phyloP scores from a whole-genome alignment of 2,113 vertebrate species.

The Microtus pennsylvanicus region DNA sequence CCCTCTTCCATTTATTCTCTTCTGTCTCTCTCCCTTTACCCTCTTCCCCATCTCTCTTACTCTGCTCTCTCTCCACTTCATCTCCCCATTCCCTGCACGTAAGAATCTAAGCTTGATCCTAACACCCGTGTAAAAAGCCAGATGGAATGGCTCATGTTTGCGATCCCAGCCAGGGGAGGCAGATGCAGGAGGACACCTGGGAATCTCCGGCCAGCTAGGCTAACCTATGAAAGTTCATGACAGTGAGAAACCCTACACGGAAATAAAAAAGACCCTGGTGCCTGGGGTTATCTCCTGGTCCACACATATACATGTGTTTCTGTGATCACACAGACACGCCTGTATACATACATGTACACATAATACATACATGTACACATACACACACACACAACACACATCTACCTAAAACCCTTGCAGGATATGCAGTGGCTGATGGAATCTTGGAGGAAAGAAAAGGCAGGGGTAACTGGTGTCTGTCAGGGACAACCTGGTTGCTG shows the following conservation, averaged over 20 bases:
- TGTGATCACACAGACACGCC: not conserved
- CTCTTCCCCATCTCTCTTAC: too few species aligned
- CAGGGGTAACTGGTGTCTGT: not conserved
- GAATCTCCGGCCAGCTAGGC: not conserved
- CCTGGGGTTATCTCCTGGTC: not conserved
- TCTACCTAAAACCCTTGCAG: not conserved
- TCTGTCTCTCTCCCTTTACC: not conserved
- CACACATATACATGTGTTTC: not conserved
- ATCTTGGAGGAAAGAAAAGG: not conserved
- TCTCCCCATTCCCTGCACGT: too few species aligned
- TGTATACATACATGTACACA: not conserved
- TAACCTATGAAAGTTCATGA: not conserved
- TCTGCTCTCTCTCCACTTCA: not conserved
- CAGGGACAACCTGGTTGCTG: rapidly evolving
- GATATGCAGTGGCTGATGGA: not conserved
- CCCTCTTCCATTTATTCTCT: not conserved
- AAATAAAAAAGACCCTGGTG: not conserved
- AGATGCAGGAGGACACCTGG: too few species aligned
- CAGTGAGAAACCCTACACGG: not conserved
- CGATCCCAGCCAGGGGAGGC: too few species aligned
- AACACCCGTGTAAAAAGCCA: not conserved
- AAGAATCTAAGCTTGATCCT: not conserved
- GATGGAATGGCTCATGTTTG: too few species aligned
- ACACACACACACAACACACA: not conserved
- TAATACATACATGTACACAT: not conserved